phyloP scores from a whole-genome alignment of 53 echinoderm and acorn worm species.

The Arbacia lixula region DNA sequence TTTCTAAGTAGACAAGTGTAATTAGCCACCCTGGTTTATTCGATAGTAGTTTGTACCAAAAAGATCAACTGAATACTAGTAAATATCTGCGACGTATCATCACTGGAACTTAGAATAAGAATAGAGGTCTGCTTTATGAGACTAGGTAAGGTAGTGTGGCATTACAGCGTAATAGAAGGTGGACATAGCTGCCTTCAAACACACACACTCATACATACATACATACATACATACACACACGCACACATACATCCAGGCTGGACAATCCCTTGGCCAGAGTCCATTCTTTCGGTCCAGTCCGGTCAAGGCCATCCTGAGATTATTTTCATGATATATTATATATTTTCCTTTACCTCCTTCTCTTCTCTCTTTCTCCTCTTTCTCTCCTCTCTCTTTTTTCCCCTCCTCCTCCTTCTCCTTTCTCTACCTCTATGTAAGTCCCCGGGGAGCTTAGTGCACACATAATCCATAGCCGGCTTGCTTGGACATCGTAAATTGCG shows the following conservation, averaged over 20 bases:
- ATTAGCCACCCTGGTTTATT: too few species aligned
- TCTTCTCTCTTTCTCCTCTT: background rate
- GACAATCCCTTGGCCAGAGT: slow-evolving; percentile 3
- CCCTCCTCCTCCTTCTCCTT: background rate
- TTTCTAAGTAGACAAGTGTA: too few species aligned
- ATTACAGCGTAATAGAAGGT: too few species aligned
- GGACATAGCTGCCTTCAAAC: too few species aligned
- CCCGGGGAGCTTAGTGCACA: slow-evolving; percentile 12
- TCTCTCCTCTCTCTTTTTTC: background rate
- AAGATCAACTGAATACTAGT: too few species aligned
- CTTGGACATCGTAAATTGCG: slow-evolving; percentile 43
- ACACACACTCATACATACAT: too few species aligned
- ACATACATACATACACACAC: slow-evolving; percentile 1
- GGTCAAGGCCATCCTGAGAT: slow-evolving; percentile 28
- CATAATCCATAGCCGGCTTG: slow-evolving; percentile 26
- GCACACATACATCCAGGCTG: background rate
- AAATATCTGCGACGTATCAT: too few species aligned
- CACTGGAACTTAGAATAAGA: too few species aligned
- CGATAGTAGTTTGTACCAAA: too few species aligned
- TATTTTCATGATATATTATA: slow-evolving; percentile 39
- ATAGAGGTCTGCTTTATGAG: too few species aligned
- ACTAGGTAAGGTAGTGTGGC: too few species aligned
- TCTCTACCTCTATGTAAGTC: background rate
- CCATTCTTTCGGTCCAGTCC: slow-evolving; percentile 26
- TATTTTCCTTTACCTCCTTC: background rate